Evolutionary conservation across 2,113 vertebrate species (phyloP), one percentile per base, ranked within the genome.

Genomic region (Lophotis ruficrista): DNA sequence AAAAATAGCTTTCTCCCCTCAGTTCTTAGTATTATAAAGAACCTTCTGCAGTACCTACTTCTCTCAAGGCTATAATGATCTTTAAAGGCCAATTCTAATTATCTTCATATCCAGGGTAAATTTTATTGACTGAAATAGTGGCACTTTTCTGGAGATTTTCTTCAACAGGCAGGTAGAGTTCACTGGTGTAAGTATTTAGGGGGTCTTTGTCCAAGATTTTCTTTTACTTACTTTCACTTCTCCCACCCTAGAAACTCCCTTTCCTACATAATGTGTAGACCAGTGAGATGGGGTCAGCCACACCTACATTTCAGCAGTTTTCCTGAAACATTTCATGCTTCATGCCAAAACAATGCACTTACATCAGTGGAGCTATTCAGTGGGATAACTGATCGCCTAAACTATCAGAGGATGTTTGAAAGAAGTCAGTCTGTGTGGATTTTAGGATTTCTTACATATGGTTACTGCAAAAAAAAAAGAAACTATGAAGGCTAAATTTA

Each of bases 1-100:
- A 93, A 93, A 96, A 96, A 94, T 96, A 97, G 90, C 66, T 73
- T 87, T 28, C 31, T 11, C 25, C 1, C n/a, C 41, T 77, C 2
- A 2, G 54, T 83, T 80, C 78, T 54, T 0, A 3, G 31, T 83
- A 80, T 91, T 94, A 73, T 70, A 45, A 95, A 91, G 81, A 95
- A 80, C 60, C 6, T 82, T 31, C 61, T 87, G 21, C 23, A 50
- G 80, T 72, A 79, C 62, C 38, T 81, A 41, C 50, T 76, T 83
- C 61, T 94, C 78, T 94, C 87, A 90, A 83, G 81, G 79, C 68
- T 62, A 51, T 85, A 65, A 76, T 82, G 75, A 69, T 95, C 73
- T 87, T 82, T 69, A 93, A 95, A 93, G 87, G 87, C 65, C 70
- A 77, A 4, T 95, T 94, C 80, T 87, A 89, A 88, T 58, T 15